Percentiles rank a stretch among this genome's conserved stretches.
These are phyloP conservation scores for Phania funesta DNA, from an alignment of 2,888 invertebrate genomes.

Conservation along the genomic window DNA sequence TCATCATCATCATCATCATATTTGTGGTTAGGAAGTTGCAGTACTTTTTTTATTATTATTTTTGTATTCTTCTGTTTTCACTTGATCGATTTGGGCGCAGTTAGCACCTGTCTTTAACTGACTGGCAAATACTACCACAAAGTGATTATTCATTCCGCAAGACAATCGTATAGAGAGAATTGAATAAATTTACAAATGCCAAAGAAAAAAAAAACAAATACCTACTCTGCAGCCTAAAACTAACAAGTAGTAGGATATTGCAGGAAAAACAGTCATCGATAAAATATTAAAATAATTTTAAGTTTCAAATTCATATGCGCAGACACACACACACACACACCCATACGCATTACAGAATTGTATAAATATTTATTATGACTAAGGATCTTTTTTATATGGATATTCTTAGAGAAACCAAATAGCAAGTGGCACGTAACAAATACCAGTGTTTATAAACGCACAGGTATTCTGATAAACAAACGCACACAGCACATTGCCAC, in stretches of 20 bases:
- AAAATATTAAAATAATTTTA: slow-evolving; percentile 54
- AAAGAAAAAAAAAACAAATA: background rate
- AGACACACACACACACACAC: background rate
- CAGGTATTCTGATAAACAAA: too few species aligned
- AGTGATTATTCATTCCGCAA: slow-evolving; percentile 62
- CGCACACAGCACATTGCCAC: slow-evolving; percentile 20
- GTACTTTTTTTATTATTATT: slow-evolving; percentile 21
- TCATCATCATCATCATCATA: slow-evolving; percentile 33
- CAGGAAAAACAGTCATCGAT: slow-evolving; percentile 53
- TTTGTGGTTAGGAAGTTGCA: slow-evolving; percentile 60
- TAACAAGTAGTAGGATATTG: slow-evolving; percentile 12
- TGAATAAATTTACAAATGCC: background rate
- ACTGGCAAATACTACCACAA: slow-evolving; percentile 65
- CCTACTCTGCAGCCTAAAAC: background rate
- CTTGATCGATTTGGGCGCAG: slow-evolving; percentile 69
- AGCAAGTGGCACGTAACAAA: background rate
- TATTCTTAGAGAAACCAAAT: slow-evolving; percentile 16
- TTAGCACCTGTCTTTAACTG: slow-evolving; percentile 69
- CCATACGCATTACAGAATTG: background rate
- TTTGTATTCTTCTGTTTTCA: slow-evolving; percentile 44
- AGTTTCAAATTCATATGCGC: slow-evolving; percentile 39
- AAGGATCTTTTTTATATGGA: slow-evolving; percentile 28
- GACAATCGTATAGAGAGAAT: slow-evolving; percentile 12
- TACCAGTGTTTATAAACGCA: background rate
- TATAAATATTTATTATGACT: slow-evolving; percentile 49